Evolutionary conservation across 2,888 invertebrate species (phyloP).

Genomic region (Ischnura elegans): DNA sequence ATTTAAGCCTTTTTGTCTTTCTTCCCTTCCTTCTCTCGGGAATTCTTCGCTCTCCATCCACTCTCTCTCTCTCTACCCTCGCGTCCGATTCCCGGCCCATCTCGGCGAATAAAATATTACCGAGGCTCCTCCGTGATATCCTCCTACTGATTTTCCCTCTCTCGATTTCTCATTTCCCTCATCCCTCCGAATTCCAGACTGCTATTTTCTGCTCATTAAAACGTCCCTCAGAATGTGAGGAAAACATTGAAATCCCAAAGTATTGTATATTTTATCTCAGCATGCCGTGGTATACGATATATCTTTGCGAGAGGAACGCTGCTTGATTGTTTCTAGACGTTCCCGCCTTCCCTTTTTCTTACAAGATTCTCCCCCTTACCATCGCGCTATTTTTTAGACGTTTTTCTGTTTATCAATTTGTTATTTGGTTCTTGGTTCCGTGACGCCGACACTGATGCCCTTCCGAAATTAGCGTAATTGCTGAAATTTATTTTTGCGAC

Average conservation of each 20-base stretch:
- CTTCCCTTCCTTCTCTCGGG: background rate
- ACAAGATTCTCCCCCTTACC: background rate
- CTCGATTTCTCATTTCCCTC: background rate
- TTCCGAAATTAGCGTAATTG: background rate
- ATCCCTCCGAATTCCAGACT: background rate
- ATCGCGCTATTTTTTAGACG: background rate
- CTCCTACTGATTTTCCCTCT: background rate
- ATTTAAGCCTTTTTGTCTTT: constrained; percentile 1
- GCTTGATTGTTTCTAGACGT: background rate
- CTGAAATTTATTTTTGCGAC: background rate
- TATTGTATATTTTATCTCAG: background rate
- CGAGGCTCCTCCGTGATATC: background rate
- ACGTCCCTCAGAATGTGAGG: background rate
- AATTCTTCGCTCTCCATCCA: background rate
- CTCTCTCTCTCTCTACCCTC: background rate
- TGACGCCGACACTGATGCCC: background rate
- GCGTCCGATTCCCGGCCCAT: background rate
- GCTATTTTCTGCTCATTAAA: constrained; percentile 48
- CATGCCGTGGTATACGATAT: background rate
- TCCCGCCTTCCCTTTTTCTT: background rate
- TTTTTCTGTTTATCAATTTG: background rate
- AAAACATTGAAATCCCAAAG: background rate
- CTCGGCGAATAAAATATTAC: background rate
- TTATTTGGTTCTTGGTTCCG: background rate
- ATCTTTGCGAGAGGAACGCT: background rate